Conservation (phyloP, 2,113 vertebrate genomes). For the Pampusana beccarii region DNA sequence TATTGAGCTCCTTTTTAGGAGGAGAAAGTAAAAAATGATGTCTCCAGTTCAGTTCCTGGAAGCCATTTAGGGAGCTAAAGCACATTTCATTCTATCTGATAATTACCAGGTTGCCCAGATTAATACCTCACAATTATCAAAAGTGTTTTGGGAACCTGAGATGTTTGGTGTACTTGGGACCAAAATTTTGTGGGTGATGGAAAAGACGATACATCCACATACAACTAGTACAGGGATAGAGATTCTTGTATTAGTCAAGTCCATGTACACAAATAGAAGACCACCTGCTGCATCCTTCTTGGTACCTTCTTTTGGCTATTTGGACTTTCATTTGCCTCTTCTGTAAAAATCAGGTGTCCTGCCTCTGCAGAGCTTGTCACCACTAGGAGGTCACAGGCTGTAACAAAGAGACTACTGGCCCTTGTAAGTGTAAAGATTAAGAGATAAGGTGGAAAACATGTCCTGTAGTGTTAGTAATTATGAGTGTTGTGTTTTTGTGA, state of each 20-base stretch:
- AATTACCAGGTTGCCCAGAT: neutral
- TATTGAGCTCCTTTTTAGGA: neutral
- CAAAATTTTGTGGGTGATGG: neutral
- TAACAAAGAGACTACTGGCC: neutral
- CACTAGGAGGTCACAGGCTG: neutral
- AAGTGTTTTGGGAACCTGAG: neutral
- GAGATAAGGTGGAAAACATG: neutral
- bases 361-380: neutral
- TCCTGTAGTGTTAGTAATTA: neutral
- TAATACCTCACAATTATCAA: neutral
- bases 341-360: neutral
- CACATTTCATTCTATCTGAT: neutral
- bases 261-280: neutral
- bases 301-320: neutral
- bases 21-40: neutral
- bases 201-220: neutral
- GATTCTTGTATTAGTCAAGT: neutral
- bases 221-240: fast-evolving
- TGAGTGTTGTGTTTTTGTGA: neutral
- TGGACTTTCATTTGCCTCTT: neutral
- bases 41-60: neutral
- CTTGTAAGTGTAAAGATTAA: neutral
- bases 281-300: neutral
- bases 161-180: neutral
- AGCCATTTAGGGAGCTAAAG: neutral